Evolutionary conservation across 2,113 vertebrate species (phyloP), one percentile per base, ranked within the genome.

Genomic region (Chinchilla lanigera): DNA sequence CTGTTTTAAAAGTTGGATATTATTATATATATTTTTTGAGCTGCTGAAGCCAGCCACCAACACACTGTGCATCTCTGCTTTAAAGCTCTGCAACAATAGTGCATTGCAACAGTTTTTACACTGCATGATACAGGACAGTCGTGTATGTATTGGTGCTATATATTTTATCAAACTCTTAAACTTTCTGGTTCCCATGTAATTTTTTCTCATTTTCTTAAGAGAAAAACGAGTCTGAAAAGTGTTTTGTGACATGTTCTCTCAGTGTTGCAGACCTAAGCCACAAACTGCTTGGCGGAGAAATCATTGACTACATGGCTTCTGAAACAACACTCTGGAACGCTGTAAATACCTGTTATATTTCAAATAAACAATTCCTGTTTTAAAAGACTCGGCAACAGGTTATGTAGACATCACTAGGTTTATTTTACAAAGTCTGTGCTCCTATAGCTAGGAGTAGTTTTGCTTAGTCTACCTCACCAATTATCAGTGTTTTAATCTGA

Each of bases 141-240:
- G 20, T 5, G 0, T 33, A 38, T 9, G 26, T 28, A n/a, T 30
- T n/a, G 33, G 69, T 44, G 20, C 35, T 22, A 2, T 5, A 9
- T 7, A 8, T 35, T 22, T 38, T 52, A 60, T 0, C 73, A n/a
- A n/a, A 14, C 89, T 83, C 19, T 80, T 54, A 3, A 56, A 14
- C 35, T 44, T 10, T 41, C 0, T 26, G 12, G 14, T 5, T 24
- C 7, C 28, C 7, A 0, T 24, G 4, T 14, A 35, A 28, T 65
- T 38, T 54, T 38, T 35, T 13, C 10, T 73, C 58, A 50, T 60
- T 78, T 73, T 60, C 2, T 54, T 12, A 35, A 41, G 5, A 85
- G 73, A 69, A 87, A 54, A 54, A 17, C 20, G 75, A 60, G 12
- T 41, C 28, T 7, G 12, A 84, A 50, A 71, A 9, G 26, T 61